Evolutionary conservation across 2,888 invertebrate species (phyloP).

Genomic region (Ennomos erosarius): DNA sequence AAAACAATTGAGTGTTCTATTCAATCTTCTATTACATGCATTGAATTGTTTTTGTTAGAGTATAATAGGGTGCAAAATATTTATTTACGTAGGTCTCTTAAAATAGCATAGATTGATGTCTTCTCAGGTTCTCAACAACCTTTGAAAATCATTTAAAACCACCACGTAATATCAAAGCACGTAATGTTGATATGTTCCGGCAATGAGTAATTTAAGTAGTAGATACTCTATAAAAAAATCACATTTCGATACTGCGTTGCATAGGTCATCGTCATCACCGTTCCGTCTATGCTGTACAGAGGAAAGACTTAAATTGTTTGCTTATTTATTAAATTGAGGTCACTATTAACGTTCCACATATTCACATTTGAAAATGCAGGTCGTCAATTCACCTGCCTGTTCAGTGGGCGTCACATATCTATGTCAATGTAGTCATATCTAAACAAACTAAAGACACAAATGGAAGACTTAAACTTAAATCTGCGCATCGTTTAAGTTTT

Average conservation of each 20-base stretch:
- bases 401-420: constrained; percentile 1
- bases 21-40: no score
- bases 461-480: constrained; percentile 3
- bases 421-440: not conserved
- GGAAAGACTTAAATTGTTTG: no score
- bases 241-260: no score
- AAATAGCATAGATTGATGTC: not conserved
- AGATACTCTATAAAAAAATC: no score
- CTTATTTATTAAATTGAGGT: no score
- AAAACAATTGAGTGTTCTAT: no score
- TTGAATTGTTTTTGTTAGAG: no score
- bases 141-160: constrained; percentile 12
- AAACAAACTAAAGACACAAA: constrained; percentile 5
- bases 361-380: no score
- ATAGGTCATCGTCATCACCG: no score
- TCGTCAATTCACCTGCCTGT: not conserved
- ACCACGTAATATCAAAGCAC: constrained; percentile 13
- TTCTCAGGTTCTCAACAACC: constrained; percentile 11
- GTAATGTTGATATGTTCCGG: constrained; percentile 16
- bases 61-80: not conserved
- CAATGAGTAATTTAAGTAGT: not conserved
- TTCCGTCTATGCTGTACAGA: no score
- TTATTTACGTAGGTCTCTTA: constrained; percentile 1
- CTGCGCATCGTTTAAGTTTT: constrained; percentile 9
- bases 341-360: no score